These are phyloP conservation scores for Cryptotis parvus DNA, from an alignment of 2,113 vertebrate genomes.

Conservation along the genomic window DNA sequence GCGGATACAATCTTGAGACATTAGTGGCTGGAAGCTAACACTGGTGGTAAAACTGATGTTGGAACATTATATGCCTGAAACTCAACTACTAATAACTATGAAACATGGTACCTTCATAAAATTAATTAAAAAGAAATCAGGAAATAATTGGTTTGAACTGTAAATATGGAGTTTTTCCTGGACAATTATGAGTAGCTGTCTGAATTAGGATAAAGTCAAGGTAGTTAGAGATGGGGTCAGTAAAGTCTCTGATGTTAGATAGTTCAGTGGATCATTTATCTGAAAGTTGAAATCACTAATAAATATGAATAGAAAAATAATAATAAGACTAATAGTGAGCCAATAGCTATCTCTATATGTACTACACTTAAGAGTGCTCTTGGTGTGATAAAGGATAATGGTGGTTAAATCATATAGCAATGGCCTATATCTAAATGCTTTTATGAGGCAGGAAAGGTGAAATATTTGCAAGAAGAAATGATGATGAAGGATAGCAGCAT, in stretches of 20 bases:
- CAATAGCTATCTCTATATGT: background rate
- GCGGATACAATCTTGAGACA: too few species aligned
- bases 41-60: too few species aligned
- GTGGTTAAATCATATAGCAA: background rate
- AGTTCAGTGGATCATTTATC: background rate
- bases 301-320: background rate
- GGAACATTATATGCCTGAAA: too few species aligned
- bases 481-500: background rate
- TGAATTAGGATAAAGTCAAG: background rate
- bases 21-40: background rate
- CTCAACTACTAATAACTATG: too few species aligned
- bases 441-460: background rate
- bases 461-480: background rate
- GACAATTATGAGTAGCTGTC: background rate
- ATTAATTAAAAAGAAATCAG: too few species aligned
- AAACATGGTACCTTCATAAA: too few species aligned
- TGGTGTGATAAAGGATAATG: background rate
- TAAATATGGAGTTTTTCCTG: background rate
- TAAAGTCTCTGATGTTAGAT: too few species aligned
- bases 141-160: too few species aligned
- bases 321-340: background rate
- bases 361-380: rapidly evolving
- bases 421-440: background rate
- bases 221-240: background rate
- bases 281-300: background rate